Base-by-base conservation (phyloP, 2,113 vertebrate species). In the Rhinolophus sinicus region DNA sequence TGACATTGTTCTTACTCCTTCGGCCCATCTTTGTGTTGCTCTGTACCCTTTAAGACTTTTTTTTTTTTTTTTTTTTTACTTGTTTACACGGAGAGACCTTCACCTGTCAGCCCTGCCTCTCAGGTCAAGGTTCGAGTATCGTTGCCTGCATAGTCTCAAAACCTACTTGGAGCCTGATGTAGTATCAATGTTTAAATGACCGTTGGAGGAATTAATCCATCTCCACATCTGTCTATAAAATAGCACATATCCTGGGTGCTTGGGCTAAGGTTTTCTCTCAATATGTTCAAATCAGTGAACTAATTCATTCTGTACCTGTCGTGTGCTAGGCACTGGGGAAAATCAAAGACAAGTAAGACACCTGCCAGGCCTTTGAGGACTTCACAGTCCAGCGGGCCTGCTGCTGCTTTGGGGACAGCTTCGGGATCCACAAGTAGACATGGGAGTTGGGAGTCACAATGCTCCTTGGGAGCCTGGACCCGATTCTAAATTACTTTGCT, bases 131-230 rank as follows among this genome's bases (percentile, higher is more conserved):
- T 3, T 30, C 28, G 38, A 50, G 16, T 75, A 26, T 62, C 72
- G 86, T 90, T 93, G 44, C 67, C 10, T 89, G 78, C 80, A 69
- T 28, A 58, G 5, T 58, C 73, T 75, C n/a, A 96, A 80, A 76
- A 62, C 22, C 81, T 91, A 16, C 13, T 64, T 33, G 50, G 88
- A 77, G n/a, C 21, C 50, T 86, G 28, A 28, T 1, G 33, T 73
- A 72, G 3, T n/a, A 56, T 50, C 26, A 70, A n/a, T 67, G 72
- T 47, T 83, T 92, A 77, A 93, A 75, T 93, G 44, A 22, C 40
- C 52, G 5, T 30, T 88, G 28, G 54, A 84, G 40, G 40, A 90
- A 60, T 67, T 70, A 40, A 15, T 14, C 7, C 44, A 72, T 87
- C 26, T 72, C n/a, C 4, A 9, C 16, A 67, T 58, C 52, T 95